Conservation (phyloP, 2,113 vertebrate genomes). For the Microcebus murinus region DNA sequence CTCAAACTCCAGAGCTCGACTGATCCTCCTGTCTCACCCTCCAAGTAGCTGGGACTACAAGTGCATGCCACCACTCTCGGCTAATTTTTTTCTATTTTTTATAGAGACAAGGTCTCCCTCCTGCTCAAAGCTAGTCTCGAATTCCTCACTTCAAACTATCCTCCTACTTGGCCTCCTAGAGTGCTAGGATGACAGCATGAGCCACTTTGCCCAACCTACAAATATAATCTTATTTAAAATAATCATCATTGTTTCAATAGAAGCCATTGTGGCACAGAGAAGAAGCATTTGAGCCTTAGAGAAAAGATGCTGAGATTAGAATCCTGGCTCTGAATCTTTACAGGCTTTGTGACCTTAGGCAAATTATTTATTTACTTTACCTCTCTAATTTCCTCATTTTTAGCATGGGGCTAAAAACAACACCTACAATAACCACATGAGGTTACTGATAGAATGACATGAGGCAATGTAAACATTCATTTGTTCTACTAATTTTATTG, state of each 20-base stretch:
- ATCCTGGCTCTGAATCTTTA: neutral
- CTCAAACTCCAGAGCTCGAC: no score
- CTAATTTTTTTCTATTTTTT: no score
- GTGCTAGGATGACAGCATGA: no score
- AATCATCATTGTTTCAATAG: neutral
- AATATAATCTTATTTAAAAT: neutral
- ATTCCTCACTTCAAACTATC: no score
- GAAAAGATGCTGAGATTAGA: neutral
- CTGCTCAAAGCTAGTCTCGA: no score
- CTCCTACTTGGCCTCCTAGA: no score
- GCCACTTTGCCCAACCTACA: no score
- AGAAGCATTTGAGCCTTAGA: neutral
- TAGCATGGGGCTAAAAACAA: neutral
- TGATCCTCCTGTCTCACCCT: no score
- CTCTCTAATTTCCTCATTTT: slow-evolving; percentile 7
- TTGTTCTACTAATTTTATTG: neutral
- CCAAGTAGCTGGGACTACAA: no score
- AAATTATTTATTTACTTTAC: neutral
- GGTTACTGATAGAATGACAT: neutral
- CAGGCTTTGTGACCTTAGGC: neutral
- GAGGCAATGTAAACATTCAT: neutral
- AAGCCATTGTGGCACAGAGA: neutral
- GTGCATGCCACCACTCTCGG: no score
- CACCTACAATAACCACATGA: neutral
- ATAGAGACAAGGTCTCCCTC: no score